Evolutionary conservation across 2,797 vertebrate genomes (phyloP).

Genomic region (Microhierax caerulescens): DNA sequence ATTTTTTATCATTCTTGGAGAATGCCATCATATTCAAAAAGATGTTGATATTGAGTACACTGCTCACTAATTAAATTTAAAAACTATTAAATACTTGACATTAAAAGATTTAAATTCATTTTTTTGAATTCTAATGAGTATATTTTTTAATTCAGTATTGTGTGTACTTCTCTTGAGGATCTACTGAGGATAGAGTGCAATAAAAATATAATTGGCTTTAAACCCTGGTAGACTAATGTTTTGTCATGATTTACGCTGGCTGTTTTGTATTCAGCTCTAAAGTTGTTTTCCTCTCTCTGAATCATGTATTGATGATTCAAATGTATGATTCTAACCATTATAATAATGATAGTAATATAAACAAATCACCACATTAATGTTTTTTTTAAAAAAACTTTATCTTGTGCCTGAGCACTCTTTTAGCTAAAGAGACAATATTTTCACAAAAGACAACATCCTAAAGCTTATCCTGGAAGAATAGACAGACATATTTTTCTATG

Average conservation of each 20-base stretch:
- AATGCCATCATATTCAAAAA: constrained; percentile 45
- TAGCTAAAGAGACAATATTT: not conserved
- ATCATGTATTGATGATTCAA: constrained; percentile 8
- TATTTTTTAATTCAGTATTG: constrained; percentile 9
- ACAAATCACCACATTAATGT: not conserved
- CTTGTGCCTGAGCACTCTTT: not conserved
- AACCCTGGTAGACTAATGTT: constrained; percentile 65
- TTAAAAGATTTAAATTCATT: constrained; percentile 66
- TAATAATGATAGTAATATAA: not conserved
- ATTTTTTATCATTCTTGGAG: constrained; percentile 19
- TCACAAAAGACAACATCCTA: not conserved
- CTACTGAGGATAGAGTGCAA: constrained; percentile 43
- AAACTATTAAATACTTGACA: constrained; percentile 71
- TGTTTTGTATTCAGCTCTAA: constrained; percentile 57
- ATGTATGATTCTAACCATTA: not conserved
- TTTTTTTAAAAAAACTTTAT: not conserved
- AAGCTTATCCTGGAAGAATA: constrained; percentile 11
- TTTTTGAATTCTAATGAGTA: constrained; percentile 62
- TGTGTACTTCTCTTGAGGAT: constrained; percentile 51
- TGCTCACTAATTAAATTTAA: constrained; percentile 71
- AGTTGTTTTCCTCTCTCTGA: constrained; percentile 41
- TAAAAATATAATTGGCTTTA: constrained; percentile 74
- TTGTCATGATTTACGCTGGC: constrained; percentile 52
- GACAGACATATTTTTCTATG: not conserved
- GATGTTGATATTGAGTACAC: not conserved